These are phyloP conservation scores for Pterobdella sp. DNA, from an alignment of 2,888 invertebrate genomes.

Conservation along the genomic window DNA sequence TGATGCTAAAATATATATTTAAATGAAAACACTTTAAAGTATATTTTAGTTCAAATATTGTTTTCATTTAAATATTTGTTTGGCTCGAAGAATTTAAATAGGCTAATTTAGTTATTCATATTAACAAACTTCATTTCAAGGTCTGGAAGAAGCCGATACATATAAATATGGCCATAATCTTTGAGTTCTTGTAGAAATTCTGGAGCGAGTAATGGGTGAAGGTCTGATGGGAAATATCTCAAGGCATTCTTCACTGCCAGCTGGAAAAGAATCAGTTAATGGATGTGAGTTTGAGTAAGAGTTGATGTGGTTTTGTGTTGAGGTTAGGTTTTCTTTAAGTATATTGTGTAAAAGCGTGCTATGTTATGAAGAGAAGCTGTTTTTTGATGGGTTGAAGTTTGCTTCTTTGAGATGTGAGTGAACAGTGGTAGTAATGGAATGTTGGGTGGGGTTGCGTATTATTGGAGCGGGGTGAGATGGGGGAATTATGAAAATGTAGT, in stretches of 20 bases:
- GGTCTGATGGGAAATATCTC: conserved; percentile 56
- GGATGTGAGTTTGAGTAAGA: too few relatives aligned
- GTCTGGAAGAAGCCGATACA: conserved; percentile 56
- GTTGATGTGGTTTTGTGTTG: not conserved
- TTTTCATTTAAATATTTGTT: too few relatives aligned
- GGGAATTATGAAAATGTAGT: too few relatives aligned
- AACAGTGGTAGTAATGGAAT: not conserved
- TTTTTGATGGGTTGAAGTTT: not conserved
- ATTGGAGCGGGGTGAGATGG: too few relatives aligned
- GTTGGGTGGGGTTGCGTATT: too few relatives aligned
- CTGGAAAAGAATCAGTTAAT: too few relatives aligned
- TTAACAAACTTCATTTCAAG: conserved; percentile 50
- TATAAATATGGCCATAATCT: conserved; percentile 59
- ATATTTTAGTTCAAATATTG: too few relatives aligned
- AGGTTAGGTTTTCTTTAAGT: not conserved
- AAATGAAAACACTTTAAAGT: too few relatives aligned
- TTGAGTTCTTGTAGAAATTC: conserved; percentile 57
- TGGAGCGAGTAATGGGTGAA: conserved; percentile 53
- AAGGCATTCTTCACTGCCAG: conserved; percentile 57
- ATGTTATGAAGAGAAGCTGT: not conserved
- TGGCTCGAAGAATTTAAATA: too few relatives aligned
- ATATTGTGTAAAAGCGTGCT: not conserved
- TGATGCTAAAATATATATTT: too few relatives aligned
- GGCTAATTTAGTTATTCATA: too few relatives aligned
- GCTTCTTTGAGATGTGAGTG: too few relatives aligned